Evolutionary conservation across 2,113 vertebrate genomes (phyloP), one percentile per base, ranked within the genome.

Genomic region (Ciconia boyciana): DNA sequence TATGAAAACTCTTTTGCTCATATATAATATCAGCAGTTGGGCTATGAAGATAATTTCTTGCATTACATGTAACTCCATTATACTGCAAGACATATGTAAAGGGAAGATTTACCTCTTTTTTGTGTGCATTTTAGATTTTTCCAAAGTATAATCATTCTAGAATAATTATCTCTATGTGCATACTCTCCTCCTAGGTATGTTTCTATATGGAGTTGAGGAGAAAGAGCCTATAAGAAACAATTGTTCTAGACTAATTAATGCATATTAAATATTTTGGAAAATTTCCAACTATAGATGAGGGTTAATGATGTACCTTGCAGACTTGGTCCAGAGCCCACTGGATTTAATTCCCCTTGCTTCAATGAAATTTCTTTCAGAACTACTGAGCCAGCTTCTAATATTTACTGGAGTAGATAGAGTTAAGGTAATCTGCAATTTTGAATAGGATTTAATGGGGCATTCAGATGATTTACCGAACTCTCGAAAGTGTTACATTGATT

Each of bases 371-470:
- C 57, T 85, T 86, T 76, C 80, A 89, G 51, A 94, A 72, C 49
- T 87, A 86, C 36, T 72, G 66, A 89, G 36, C 21, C 39, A 92
- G 29, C 46, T 83, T 91, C 83, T 89, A 83, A 26, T 94, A 77
- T 91, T 95, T 92, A 64, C 76, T 60, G 26, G 34, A 80, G 11
- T 48, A 95, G 86, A 39, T 39, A 64, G 15, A 89, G 64, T 86
- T 89, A 77, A 69, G 54, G 54, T 41, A 95, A 83, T 93, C 60
- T 89, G 20, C 31, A 82, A 11, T 69, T 94, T 91, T 91, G 44
- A 81, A 44, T 61, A 52, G 77, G 34, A 52, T 94, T 95, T 94
- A 93, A 89, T 91, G 75, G 79, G 48, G 19, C 61, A 87, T 94
- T 93, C 61, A 83, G 76, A 44, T 91, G 39, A 91, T 88, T 83